Conservation (phyloP, 2,113 vertebrate species). For the Rynchops niger region DNA sequence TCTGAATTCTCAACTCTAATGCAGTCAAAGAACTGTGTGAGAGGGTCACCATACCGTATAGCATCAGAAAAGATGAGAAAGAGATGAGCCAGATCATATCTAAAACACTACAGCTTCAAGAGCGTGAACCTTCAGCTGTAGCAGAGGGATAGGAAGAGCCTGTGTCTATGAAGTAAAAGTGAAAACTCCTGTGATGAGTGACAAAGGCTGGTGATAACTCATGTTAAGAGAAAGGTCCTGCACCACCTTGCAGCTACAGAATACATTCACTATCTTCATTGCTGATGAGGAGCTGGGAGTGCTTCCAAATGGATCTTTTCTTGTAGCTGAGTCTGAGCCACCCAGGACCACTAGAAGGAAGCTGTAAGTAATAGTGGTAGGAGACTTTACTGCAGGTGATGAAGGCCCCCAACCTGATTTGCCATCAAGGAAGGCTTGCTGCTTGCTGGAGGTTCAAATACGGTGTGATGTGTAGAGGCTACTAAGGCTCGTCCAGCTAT, state of each 20-base stretch:
- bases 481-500: not conserved
- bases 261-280: not conserved
- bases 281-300: not conserved
- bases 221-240: not conserved
- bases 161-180: not conserved
- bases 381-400: no score
- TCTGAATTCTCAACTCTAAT: not conserved
- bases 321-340: not conserved
- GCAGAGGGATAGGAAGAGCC: not conserved
- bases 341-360: not conserved
- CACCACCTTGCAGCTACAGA: not conserved
- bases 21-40: not conserved
- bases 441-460: not conserved
- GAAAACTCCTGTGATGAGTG: not conserved
- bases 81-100: not conserved
- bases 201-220: not conserved
- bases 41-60: not conserved
- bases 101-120: not conserved
- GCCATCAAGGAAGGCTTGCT: not conserved
- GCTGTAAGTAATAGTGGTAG: rapidly evolving
- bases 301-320: not conserved
- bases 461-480: not conserved
- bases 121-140: not conserved
- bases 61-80: not conserved
- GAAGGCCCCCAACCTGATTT: not conserved